These are phyloP conservation scores for Erebia epiphron DNA, from an alignment of 2,888 invertebrate genomes.

Conservation along the genomic window DNA sequence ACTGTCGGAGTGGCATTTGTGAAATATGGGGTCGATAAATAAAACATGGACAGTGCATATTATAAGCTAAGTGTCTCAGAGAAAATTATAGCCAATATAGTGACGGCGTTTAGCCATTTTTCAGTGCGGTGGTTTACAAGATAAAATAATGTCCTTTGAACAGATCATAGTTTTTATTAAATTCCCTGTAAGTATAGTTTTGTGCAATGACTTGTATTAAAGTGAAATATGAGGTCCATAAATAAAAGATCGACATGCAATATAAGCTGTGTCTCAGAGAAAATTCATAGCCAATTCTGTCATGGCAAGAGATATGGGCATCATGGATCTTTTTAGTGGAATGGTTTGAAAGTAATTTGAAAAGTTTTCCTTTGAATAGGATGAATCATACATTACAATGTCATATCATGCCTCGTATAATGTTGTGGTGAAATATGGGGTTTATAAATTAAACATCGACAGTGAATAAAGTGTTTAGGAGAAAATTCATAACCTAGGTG, in stretches of 20 bases:
- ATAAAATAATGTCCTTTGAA: slow-evolving; percentile 22
- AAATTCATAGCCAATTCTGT: slow-evolving; percentile 17
- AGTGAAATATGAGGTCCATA: neutral
- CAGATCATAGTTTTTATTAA: neutral
- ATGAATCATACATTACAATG: too few relatives aligned
- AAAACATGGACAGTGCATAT: slow-evolving; percentile 12
- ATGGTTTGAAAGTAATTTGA: too few relatives aligned
- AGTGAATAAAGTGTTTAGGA: too few relatives aligned
- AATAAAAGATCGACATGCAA: slow-evolving; percentile 14
- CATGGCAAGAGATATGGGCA: slow-evolving; percentile 4
- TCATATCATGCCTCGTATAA: too few relatives aligned
- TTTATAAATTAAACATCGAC: too few relatives aligned
- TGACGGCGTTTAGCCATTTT: too few relatives aligned
- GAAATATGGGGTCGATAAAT: neutral
- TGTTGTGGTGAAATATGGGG: too few relatives aligned
- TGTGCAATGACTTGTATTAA: neutral
- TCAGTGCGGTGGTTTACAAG: slow-evolving; percentile 16
- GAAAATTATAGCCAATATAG: slow-evolving; percentile 12
- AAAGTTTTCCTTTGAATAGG: too few relatives aligned
- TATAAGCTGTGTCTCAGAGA: slow-evolving; percentile 2
- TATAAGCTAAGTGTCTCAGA: slow-evolving; percentile 3
- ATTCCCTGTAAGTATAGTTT: too few relatives aligned
- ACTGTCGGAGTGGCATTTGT: neutral
- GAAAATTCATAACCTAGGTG: too few relatives aligned
- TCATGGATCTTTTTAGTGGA: too few relatives aligned